phyloP scores from a whole-genome alignment of 1,140 invertebrate genomes.

The Brachionus paranguensis region DNA sequence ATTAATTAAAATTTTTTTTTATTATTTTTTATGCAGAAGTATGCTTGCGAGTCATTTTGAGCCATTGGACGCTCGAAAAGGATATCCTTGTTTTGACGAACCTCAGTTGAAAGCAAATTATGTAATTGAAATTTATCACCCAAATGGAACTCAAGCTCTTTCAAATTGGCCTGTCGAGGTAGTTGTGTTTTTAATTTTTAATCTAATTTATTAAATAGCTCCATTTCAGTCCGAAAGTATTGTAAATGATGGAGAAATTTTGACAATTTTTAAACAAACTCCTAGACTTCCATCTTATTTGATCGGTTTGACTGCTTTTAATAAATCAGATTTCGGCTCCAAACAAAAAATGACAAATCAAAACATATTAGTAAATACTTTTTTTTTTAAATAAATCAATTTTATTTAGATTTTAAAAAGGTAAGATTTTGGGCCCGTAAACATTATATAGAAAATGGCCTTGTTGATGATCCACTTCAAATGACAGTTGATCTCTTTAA shows the following conservation, averaged over 20 bases:
- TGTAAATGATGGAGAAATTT: not conserved
- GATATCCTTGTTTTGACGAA: slow-evolving; percentile 43
- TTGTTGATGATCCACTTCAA: not conserved
- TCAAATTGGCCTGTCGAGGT: slow-evolving; percentile 3
- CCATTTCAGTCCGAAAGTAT: not conserved
- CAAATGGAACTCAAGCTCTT: not conserved
- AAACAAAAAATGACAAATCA: not conserved
- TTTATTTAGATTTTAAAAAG: not conserved
- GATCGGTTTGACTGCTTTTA: slow-evolving; percentile 21
- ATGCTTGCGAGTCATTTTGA: slow-evolving; percentile 43
- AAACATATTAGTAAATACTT: not conserved
- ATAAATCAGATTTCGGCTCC: slow-evolving; percentile 10
- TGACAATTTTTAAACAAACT: not conserved
- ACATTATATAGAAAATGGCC: not conserved
- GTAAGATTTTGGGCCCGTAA: slow-evolving; percentile 20
- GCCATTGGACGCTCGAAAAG: slow-evolving; percentile 46
- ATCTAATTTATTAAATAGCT: not conserved
- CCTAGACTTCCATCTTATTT: slow-evolving; percentile 9
- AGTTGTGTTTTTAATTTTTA: not conserved
- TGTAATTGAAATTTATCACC: slow-evolving; percentile 22
- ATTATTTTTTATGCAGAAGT: not conserved
- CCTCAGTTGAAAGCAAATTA: slow-evolving; percentile 41
- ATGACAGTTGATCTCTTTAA: slow-evolving; percentile 24
- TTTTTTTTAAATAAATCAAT: not conserved
- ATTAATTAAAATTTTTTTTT: too few relatives aligned